A percentile compares a stretch with the other conserved stretches of the same genome.
These are phyloP conservation scores for Drosophila histrio DNA, from an alignment of 2,888 invertebrate genomes.

Conservation along the genomic window DNA sequence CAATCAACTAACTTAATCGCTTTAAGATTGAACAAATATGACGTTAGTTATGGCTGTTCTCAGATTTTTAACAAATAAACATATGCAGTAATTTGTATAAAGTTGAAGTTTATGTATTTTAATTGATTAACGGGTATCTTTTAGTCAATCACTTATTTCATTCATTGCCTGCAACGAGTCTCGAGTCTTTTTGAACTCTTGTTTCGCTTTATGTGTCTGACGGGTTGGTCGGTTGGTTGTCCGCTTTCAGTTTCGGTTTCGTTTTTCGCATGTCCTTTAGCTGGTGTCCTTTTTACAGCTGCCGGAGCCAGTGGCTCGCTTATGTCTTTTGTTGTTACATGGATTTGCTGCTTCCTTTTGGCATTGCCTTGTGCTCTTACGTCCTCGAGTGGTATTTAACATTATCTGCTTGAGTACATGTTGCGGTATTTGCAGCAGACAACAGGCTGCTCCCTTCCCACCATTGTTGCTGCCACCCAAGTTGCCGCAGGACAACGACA, in stretches of 20 bases:
- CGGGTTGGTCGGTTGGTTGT: conserved; percentile 22
- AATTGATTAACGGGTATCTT: neutral
- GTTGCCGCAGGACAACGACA: conserved; percentile 46
- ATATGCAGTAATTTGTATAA: neutral
- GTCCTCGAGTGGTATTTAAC: conserved; percentile 80
- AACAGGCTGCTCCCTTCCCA: conserved; percentile 52
- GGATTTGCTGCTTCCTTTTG: conserved; percentile 76
- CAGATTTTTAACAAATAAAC: neutral
- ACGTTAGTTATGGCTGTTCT: too few species aligned
- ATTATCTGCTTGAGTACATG: conserved; percentile 82
- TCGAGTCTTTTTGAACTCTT: conserved; percentile 70
- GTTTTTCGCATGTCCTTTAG: conserved; percentile 58
- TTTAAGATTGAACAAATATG: too few species aligned
- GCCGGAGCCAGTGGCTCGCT: conserved; percentile 58
- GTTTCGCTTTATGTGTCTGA: conserved; percentile 52
- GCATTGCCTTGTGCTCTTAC: conserved; percentile 43
- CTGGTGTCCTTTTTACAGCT: conserved; percentile 74
- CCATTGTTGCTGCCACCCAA: neutral
- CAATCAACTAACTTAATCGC: too few species aligned
- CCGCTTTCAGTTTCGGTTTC: conserved; percentile 72
- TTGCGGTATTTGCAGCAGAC: conserved; percentile 81
- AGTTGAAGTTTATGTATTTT: neutral
- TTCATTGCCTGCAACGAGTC: conserved; percentile 11
- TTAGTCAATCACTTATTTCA: neutral
- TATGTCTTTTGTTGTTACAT: conserved; percentile 77